Evolutionary conservation across 1,140 invertebrate species (phyloP).

Genomic region (Eufriesea mexicana): DNA sequence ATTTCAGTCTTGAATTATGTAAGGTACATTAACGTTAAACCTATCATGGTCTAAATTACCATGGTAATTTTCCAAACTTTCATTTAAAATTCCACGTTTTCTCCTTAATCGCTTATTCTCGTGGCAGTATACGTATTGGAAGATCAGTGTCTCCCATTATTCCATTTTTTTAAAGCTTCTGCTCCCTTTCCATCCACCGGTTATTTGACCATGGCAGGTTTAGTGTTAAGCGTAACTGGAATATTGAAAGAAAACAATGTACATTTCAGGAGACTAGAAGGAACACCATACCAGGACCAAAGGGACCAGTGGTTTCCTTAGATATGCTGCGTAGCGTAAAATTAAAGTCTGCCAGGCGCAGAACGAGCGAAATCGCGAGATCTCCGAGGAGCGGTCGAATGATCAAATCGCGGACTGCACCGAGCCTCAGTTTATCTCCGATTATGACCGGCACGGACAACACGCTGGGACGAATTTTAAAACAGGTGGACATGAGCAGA

Average conservation of each 20-base stretch:
- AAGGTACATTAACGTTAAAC: no score
- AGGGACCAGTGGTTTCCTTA: constrained; percentile 69
- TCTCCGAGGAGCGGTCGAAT: constrained; percentile 67
- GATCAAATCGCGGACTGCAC: constrained; percentile 48
- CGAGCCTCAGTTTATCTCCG: constrained; percentile 69
- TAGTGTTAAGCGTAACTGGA: background rate
- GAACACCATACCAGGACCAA: constrained; percentile 54
- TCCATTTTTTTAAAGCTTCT: no score
- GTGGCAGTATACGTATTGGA: no score
- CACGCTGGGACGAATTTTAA: constrained; percentile 63
- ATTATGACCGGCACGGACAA: constrained; percentile 59
- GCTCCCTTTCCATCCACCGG: no score
- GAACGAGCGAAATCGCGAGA: constrained; percentile 51
- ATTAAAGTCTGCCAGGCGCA: constrained; percentile 71
- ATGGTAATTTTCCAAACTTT: no score
- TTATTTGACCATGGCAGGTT: no score
- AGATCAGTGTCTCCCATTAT: no score
- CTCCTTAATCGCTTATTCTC: no score
- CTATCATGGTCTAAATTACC: no score
- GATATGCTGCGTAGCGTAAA: constrained; percentile 78
- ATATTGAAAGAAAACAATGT: background rate
- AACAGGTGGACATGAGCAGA: constrained; percentile 63
- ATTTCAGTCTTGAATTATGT: no score
- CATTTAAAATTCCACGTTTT: no score
- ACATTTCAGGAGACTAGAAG: constrained; percentile 69